Percentiles rank a stretch among this genome's conserved stretches.
Conservation (phyloP, 1,140 invertebrate species). For the Brevipalpus yothersi region DNA sequence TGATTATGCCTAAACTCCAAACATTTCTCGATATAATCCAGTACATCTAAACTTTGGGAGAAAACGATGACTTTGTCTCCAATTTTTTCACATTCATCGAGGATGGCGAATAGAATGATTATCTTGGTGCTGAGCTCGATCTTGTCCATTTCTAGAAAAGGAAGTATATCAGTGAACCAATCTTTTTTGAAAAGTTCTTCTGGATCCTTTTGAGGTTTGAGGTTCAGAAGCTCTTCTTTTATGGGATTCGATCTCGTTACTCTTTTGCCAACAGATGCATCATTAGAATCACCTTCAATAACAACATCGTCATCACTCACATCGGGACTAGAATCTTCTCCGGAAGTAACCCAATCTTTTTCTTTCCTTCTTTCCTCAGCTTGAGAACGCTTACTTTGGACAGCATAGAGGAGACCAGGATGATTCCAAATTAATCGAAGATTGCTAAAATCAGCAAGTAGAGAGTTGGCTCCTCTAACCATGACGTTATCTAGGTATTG, state of each 20-base stretch:
- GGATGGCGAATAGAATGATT: slow-evolving; percentile 70
- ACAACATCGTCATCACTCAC: neutral
- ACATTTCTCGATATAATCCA: slow-evolving; percentile 42
- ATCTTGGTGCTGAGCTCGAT: slow-evolving; percentile 89
- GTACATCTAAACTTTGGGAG: slow-evolving; percentile 78
- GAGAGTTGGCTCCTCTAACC: slow-evolving; percentile 33
- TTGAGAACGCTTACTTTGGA: neutral
- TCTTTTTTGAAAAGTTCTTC: neutral
- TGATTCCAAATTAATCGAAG: slow-evolving; percentile 99
- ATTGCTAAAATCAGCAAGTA: slow-evolving; percentile 60
- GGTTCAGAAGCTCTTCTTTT: neutral
- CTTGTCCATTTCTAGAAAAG: slow-evolving; percentile 51
- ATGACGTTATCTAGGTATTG: slow-evolving; percentile 4
- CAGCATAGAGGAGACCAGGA: slow-evolving; percentile 51
- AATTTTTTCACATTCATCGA: slow-evolving; percentile 58
- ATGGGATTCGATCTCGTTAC: neutral
- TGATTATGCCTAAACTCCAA: neutral
- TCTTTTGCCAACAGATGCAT: neutral
- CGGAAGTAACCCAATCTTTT: neutral
- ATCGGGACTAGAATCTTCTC: neutral
- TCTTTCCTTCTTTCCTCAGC: neutral
- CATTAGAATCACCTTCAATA: neutral
- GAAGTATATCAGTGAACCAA: slow-evolving; percentile 54
- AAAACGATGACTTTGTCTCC: slow-evolving; percentile 88
- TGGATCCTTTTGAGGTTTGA: neutral